Base-by-base conservation (phyloP, 2,888 invertebrate species). In the Drosophila melanosoma region DNA sequence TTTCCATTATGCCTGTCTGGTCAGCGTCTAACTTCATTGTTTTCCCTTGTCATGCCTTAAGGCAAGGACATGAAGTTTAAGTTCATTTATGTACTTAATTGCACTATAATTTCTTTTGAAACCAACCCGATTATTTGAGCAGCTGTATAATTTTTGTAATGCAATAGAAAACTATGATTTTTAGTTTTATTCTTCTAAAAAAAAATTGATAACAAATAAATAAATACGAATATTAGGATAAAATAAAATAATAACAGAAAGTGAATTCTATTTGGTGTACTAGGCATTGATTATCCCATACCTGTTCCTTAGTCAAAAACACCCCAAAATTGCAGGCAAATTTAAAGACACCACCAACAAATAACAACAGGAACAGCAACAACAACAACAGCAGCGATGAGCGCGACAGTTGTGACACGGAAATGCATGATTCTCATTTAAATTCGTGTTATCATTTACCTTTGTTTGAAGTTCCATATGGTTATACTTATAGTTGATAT, bases 281-380 rank as follows among this genome's bases (percentile, higher is more conserved):
- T 87, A 76, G 40, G 52, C 79, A 84, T 84, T 84, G 84, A 84
- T 84, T 84, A 84, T 82, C 84, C 83, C 84, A 84, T 84, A 84
- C 84, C 87, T 84, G 83, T 79, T 49, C 67, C 51, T 32, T n/a
- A 49, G 64, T 49, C 64, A 60, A 84, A 84, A 83, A 87, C 83
- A 84, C 84, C 84, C 84, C 85, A 82, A 87, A 82, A 82, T 69
- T 62, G 73, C 73, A 75, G 78, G 71, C 75, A 69, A 80, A 75
- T 83, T 87, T 57, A 74, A 78, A 82, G 82, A 79, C 78, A 78
- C 78, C 78, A 79, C 78, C 77, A 73, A 70, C 32, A 71, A 77
- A 80, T 66, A 74, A 71, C 62, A 71, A 72, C 64, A 64, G 67
- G 48, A 79, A 58, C 79, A 62, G 33, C 35, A 64, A 53, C 54